These are phyloP conservation scores for Drosophila leontia DNA, from an alignment of 1,140 invertebrate species.

Conservation along the genomic window DNA sequence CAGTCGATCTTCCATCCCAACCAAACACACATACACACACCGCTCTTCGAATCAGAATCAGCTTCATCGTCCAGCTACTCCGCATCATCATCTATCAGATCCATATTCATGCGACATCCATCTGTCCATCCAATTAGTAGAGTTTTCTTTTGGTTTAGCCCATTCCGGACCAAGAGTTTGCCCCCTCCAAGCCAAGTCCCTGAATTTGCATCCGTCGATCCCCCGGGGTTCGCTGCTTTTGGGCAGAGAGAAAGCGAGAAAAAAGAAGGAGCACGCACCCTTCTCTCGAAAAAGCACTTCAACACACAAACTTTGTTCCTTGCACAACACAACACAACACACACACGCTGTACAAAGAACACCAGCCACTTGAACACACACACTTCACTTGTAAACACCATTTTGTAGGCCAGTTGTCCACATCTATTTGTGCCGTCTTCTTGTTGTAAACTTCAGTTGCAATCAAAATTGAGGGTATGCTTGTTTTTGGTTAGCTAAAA, in stretches of 20 bases:
- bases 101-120: slow-evolving; percentile 26
- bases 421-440: slow-evolving; percentile 38
- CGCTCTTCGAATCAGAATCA: slow-evolving; percentile 31
- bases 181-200: slow-evolving; percentile 8
- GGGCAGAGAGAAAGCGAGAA: slow-evolving; percentile 23
- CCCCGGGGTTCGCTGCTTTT: slow-evolving; percentile 27
- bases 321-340: slow-evolving; percentile 15
- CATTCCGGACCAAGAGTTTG: slow-evolving; percentile 49
- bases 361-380: slow-evolving; percentile 5
- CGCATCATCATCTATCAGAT: slow-evolving; percentile 26
- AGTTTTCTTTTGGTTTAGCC: slow-evolving; percentile 43
- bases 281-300: slow-evolving; percentile 19
- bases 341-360: slow-evolving; percentile 30
- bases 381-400: slow-evolving; percentile 27
- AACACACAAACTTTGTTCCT: slow-evolving; percentile 27
- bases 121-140: slow-evolving; percentile 30
- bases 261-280: slow-evolving; percentile 25
- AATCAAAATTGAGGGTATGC: slow-evolving; percentile 13
- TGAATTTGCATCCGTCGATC: slow-evolving; percentile 22
- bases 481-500: not conserved
- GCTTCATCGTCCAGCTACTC: slow-evolving; percentile 48
- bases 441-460: slow-evolving; percentile 18
- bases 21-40: slow-evolving; percentile 4
- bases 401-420: slow-evolving; percentile 39
- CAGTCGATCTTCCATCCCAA: slow-evolving; percentile 9